Percentiles rank a stretch among this genome's conserved stretches.
Evolutionary conservation across 2,797 vertebrate genomes (phyloP).

Genomic region (Aplochiton taeniatus): DNA sequence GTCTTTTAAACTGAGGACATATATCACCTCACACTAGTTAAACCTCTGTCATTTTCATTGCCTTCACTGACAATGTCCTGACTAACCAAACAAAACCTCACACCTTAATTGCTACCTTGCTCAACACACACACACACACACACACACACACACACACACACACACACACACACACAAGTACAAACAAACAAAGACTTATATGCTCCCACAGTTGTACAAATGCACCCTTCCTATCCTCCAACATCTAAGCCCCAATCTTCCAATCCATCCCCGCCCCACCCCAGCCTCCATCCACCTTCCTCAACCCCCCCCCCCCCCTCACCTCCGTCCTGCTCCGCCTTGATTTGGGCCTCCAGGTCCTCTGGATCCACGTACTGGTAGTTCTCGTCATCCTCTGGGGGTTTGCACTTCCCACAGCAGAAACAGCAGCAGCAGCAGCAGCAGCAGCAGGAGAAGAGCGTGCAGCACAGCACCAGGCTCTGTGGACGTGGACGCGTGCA

Average conservation of each 20-base stretch:
- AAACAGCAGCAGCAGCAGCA: conserved; percentile 92
- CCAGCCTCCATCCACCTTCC: not conserved
- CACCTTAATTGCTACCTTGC: not conserved
- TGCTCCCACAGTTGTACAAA: too few species aligned
- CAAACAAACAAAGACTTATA: too few species aligned
- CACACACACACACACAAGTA: too few species aligned
- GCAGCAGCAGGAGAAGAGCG: conserved; percentile 83
- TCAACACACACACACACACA: too few species aligned
- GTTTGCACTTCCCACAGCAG: conserved; percentile 86
- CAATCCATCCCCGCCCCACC: rapidly evolving
- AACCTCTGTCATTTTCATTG: too few species aligned
- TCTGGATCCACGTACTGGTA: conserved; percentile 83
- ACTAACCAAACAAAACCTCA: not conserved
- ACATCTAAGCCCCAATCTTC: not conserved
- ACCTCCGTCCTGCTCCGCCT: conserved; percentile 75
- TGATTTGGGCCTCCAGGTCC: conserved; percentile 87
- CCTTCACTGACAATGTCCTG: too few species aligned
- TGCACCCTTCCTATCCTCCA: not conserved
- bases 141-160: too few species aligned
- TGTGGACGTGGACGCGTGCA: conserved; percentile 45
- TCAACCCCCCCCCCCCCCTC: not conserved
- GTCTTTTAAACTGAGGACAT: too few species aligned
- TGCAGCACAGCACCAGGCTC: conserved; percentile 81
- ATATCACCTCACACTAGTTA: too few species aligned
- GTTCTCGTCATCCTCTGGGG: conserved; percentile 79